These are phyloP conservation scores for Drosophila hamatofila DNA, from an alignment of 2,888 invertebrate species.

Conservation along the genomic window DNA sequence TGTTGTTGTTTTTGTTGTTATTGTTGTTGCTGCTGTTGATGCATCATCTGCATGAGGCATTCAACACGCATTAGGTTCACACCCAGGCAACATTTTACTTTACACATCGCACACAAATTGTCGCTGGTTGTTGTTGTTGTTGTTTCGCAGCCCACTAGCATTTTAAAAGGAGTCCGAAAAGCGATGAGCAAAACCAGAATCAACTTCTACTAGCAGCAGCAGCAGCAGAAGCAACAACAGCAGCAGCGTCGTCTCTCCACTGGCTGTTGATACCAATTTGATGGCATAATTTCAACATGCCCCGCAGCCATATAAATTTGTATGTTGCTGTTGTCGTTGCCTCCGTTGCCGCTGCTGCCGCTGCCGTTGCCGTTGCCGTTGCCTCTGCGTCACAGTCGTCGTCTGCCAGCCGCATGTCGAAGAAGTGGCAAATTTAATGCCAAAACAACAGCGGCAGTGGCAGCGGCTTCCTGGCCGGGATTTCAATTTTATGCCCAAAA, in stretches of 20 bases:
- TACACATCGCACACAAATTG: conserved; percentile 79
- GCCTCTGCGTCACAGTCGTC: conserved; percentile 8
- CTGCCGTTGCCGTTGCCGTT: conserved; percentile 21
- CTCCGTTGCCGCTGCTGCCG: conserved; percentile 42
- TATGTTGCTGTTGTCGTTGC: conserved; percentile 71
- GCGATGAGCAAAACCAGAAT: conserved; percentile 42
- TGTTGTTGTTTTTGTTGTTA: conserved; percentile 37
- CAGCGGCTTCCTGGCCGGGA: conserved; percentile 71
- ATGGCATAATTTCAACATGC: conserved; percentile 85
- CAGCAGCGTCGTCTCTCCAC: conserved; percentile 39
- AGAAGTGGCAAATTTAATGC: conserved; percentile 82
- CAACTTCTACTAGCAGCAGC: conserved; percentile 26
- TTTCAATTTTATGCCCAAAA: conserved; percentile 82
- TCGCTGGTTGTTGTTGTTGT: conserved; percentile 57
- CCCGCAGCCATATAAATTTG: conserved; percentile 82
- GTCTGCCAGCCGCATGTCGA: conserved; percentile 52
- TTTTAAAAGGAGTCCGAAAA: conserved; percentile 53
- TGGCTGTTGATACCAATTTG: conserved; percentile 84
- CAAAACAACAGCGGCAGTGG: conserved; percentile 66
- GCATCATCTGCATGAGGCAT: conserved; percentile 58
- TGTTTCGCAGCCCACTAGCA: conserved; percentile 53
- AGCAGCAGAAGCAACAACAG: conserved; percentile 8
- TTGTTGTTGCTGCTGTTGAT: conserved; percentile 31
- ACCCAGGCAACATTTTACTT: conserved; percentile 78
- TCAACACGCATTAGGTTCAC: conserved; percentile 79